Evolutionary conservation across 2,113 vertebrate genomes (phyloP), one percentile per base, ranked within the genome.

Genomic region (Macquaria ambigua): DNA sequence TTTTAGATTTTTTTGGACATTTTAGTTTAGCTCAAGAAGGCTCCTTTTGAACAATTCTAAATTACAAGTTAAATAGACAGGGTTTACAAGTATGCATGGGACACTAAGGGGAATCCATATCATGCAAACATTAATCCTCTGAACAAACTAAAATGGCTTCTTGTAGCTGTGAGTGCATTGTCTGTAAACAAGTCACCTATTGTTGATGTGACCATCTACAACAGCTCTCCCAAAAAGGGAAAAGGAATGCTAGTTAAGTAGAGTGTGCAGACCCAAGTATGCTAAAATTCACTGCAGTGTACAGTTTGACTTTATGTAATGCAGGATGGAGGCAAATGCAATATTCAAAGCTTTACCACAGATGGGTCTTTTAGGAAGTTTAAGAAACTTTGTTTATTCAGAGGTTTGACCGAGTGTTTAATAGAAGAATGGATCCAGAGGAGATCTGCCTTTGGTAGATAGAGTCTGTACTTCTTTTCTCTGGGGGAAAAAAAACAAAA

Each of bases 371-470:
- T 25, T 25, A 58, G 8, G 3, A 52, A 56, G 0, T 5, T 31
- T 85, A 84, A 85, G 77, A 88, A 46, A 63, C 1, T 23, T 2
- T 20, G 0, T 90, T 93, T 89, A 92, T 93, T 93, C 20, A 74
- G 55, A 77, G 1, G 11, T 73, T 77, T 48, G 11, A 39, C 8
- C 50, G 23, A 16, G 11, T 0, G 0, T 53, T 72, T 0, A 87
- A 70, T 4, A 89, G 21, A 31, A 82, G 21, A 52, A 95, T 69
- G 0, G 74, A 90, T 52, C 94, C 93, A 68, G 93, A 91, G 4
- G 93, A 94, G 6, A 90, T 56, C 37, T 16, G 70, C 9, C 28
- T 68, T 37, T 78, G 85, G 14, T 63, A 14, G 7, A 10, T n/a
- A 0, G 71, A 66, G 9, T 71, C 64, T 8, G 64, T 4, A 61